A percentile compares a stretch with the other conserved stretches of the same genome.
Conservation (phyloP, 2,888 invertebrate genomes). For the Thalpophila matura region DNA sequence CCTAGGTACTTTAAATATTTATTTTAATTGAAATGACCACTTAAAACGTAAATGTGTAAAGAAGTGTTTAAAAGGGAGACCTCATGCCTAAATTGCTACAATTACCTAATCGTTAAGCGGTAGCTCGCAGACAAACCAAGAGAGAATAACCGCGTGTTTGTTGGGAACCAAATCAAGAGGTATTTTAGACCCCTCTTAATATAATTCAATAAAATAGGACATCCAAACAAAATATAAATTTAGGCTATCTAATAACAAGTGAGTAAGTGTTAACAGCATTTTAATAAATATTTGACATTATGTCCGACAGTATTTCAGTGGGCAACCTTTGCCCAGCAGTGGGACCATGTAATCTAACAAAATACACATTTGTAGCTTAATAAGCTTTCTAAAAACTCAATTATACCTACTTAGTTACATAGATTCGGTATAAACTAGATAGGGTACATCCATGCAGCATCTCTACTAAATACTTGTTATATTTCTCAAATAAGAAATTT, state of each 20-base stretch:
- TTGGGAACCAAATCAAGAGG: not conserved
- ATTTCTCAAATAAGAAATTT: conserved; percentile 7
- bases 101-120: not conserved
- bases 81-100: not conserved
- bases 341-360: conserved; percentile 32
- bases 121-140: not conserved
- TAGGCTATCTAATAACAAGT: no score
- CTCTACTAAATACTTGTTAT: conserved; percentile 12
- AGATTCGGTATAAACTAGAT: not conserved
- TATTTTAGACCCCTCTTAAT: not conserved
- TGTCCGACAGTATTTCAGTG: not conserved
- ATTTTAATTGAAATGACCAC: not conserved
- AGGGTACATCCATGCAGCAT: conserved; percentile 21
- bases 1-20: no score
- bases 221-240: no score
- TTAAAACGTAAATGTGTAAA: not conserved
- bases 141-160: not conserved
- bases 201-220: no score
- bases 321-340: not conserved
- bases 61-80: not conserved
- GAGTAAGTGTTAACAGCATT: no score
- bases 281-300: not conserved
- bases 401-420: no score
- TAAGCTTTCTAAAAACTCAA: conserved; percentile 20
- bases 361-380: conserved; percentile 23